Conservation (phyloP, 1,140 invertebrate species). For the Monochamus saltuarius region DNA sequence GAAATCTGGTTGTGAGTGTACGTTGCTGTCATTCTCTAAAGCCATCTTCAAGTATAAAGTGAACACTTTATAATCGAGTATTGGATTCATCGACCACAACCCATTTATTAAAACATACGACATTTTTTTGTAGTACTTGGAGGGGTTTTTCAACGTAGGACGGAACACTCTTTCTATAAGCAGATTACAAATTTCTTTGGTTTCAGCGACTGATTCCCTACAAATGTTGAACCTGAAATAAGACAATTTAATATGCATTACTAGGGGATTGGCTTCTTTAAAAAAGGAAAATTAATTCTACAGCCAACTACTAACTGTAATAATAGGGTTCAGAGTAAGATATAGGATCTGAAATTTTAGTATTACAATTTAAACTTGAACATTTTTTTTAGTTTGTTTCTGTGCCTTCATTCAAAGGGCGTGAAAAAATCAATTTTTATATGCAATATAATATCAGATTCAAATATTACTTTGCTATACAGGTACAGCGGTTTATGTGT, state of each 20-base stretch:
- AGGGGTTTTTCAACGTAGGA: slow-evolving; percentile 27
- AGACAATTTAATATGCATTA: neutral
- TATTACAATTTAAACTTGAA: too few relatives aligned
- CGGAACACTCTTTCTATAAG: slow-evolving; percentile 34
- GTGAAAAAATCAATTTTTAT: too few relatives aligned
- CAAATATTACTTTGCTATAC: too few relatives aligned
- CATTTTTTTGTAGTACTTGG: slow-evolving; percentile 36
- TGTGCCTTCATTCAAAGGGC: too few relatives aligned
- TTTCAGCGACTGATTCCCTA: slow-evolving; percentile 45
- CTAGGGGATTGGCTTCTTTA: neutral
- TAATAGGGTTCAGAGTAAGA: too few relatives aligned
- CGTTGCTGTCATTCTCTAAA: slow-evolving; percentile 18
- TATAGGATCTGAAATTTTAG: too few relatives aligned
- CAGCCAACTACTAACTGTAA: neutral
- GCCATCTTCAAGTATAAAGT: slow-evolving; percentile 26
- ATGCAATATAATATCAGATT: too few relatives aligned
- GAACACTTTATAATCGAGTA: slow-evolving; percentile 34
- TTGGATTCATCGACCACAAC: slow-evolving; percentile 41
- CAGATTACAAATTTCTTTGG: slow-evolving; percentile 40
- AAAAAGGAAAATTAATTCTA: neutral
- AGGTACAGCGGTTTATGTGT: too few relatives aligned
- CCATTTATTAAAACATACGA: slow-evolving; percentile 39
- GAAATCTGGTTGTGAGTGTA: neutral
- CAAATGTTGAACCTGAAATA: slow-evolving; percentile 49
- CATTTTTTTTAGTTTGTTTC: too few relatives aligned